Percentiles rank a stretch among this genome's conserved stretches.
Conservation (phyloP, 2,888 invertebrate species). For the Ferrisia virgata region DNA sequence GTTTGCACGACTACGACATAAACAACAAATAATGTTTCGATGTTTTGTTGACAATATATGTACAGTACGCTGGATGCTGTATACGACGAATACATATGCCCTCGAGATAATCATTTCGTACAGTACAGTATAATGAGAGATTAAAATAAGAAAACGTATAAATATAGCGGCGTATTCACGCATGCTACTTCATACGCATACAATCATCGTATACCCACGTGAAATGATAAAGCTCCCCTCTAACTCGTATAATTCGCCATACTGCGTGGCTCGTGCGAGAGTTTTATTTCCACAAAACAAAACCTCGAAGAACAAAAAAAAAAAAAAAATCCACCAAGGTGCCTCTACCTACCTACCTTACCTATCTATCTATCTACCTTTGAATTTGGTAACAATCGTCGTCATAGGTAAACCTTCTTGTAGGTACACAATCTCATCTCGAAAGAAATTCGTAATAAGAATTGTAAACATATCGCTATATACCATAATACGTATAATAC, state of each 20-base stretch:
- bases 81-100: neutral
- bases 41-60: conserved; percentile 15
- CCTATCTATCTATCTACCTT: no score
- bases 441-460: neutral
- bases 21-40: neutral
- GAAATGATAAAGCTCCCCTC: neutral
- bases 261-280: no score
- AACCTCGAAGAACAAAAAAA: no score
- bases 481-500: no score
- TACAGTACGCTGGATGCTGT: no score
- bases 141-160: neutral
- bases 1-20: neutral
- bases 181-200: neutral
- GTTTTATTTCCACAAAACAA: no score
- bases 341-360: no score
- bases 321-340: no score
- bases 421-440: neutral
- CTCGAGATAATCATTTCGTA: neutral
- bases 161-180: neutral
- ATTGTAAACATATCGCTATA: neutral
- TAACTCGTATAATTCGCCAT: no score
- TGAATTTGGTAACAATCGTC: neutral
- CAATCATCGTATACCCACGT: no score
- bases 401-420: no score
- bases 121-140: neutral